phyloP scores from a whole-genome alignment of 2,888 invertebrate genomes.

The Leptinotarsa rubiginosa region DNA sequence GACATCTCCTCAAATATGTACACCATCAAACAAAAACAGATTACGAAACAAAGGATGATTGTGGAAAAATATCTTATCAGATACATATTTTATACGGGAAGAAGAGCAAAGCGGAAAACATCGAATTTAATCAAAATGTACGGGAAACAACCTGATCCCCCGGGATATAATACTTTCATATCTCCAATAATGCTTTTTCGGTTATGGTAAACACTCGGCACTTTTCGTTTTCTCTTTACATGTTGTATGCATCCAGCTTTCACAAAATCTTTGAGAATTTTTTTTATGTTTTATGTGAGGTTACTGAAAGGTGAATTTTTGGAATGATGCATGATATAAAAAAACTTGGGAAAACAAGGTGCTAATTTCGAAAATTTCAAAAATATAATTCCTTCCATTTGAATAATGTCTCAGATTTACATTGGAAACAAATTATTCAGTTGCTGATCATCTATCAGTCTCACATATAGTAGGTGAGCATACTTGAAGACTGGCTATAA shows the following conservation, averaged over 20 bases:
- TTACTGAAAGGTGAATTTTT: too few relatives aligned
- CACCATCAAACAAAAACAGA: constrained; percentile 7
- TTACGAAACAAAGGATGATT: neutral
- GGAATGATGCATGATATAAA: too few relatives aligned
- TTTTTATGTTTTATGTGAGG: too few relatives aligned
- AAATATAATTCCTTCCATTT: too few relatives aligned
- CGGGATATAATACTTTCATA: constrained; percentile 30
- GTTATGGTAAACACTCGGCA: constrained; percentile 21
- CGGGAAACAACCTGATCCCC: constrained; percentile 24
- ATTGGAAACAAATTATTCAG: too few relatives aligned
- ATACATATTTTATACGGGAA: constrained; percentile 20
- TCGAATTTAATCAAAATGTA: constrained; percentile 34
- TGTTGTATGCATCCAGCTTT: constrained; percentile 41
- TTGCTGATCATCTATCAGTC: too few relatives aligned
- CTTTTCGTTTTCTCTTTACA: constrained; percentile 32
- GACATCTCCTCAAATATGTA: constrained; percentile 4
- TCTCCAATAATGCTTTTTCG: constrained; percentile 24
- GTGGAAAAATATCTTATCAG: constrained; percentile 8
- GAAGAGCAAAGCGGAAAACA: constrained; percentile 20
- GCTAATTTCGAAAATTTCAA: too few relatives aligned
- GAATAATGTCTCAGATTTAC: too few relatives aligned
- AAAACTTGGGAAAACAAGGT: too few relatives aligned
- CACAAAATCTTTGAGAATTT: too few relatives aligned
- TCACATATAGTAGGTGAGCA: too few relatives aligned
- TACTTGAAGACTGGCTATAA: too few relatives aligned